Conservation (phyloP, 2,888 invertebrate species). For the Heliothis peltigera region DNA sequence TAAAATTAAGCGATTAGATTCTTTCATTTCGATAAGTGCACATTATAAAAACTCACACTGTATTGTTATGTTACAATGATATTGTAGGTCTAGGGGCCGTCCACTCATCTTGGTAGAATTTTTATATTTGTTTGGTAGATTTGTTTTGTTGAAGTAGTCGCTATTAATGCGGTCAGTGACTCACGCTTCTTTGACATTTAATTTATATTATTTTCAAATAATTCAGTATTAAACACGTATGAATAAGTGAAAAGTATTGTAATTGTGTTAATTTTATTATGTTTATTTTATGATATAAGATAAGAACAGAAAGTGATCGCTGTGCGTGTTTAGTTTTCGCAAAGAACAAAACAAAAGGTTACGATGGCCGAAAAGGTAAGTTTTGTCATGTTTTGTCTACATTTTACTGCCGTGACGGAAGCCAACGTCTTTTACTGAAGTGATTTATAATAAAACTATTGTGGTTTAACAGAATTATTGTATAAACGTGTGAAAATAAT, state of each 20-base stretch:
- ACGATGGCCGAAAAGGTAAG: slow-evolving; percentile 79
- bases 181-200: slow-evolving; percentile 61
- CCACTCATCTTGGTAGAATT: slow-evolving; percentile 45
- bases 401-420: slow-evolving; percentile 22
- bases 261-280: slow-evolving; percentile 41
- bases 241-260: slow-evolving; percentile 55
- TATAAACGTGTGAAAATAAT: background rate
- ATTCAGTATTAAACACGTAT: slow-evolving; percentile 53
- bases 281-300: slow-evolving; percentile 48
- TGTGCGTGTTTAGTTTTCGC: slow-evolving; percentile 54
- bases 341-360: slow-evolving; percentile 56
- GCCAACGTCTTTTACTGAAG: slow-evolving; percentile 10
- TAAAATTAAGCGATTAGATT: no score
- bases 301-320: slow-evolving; percentile 30
- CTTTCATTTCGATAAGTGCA: no score
- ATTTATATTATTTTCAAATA: slow-evolving; percentile 65
- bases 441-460: background rate
- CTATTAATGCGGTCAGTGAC: slow-evolving; percentile 62
- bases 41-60: no score
- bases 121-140: slow-evolving; percentile 9
- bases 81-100: no score
- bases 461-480: background rate
- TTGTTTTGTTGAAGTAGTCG: slow-evolving; percentile 39
- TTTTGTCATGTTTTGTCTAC: slow-evolving; percentile 19
- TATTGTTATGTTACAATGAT: no score